Evolutionary conservation across 2,888 invertebrate genomes (phyloP).

Genomic region (Mythimna lalbum): DNA sequence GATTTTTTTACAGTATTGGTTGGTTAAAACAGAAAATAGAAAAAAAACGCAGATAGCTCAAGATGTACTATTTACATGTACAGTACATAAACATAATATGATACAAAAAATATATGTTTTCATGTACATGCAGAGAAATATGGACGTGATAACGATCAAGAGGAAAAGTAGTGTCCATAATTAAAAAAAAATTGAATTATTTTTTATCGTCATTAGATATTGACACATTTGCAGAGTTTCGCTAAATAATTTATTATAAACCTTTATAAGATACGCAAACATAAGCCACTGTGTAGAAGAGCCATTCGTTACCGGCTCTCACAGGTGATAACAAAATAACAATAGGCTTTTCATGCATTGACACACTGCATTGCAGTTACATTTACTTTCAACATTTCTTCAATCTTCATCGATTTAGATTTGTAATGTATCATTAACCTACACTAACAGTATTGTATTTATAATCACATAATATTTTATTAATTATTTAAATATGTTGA

Average conservation of each 20-base stretch:
- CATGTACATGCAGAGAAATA: too few species aligned
- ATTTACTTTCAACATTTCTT: conserved; percentile 56
- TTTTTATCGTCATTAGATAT: too few species aligned
- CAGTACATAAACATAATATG: too few species aligned
- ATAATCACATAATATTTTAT: conserved; percentile 46
- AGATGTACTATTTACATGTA: too few species aligned
- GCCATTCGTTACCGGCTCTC: conserved; percentile 33
- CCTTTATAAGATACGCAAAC: conserved; percentile 11
- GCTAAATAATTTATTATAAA: background rate
- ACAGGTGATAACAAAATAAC: conserved; percentile 38
- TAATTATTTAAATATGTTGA: conserved; percentile 34
- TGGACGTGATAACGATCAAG: too few species aligned
- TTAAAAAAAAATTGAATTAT: too few species aligned
- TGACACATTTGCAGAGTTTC: background rate
- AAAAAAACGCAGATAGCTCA: too few species aligned
- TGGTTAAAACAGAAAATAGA: too few species aligned
- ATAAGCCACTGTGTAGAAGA: conserved; percentile 26
- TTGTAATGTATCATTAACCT: conserved; percentile 52
- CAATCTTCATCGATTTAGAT: conserved; percentile 47
- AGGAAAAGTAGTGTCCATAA: too few species aligned
- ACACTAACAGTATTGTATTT: conserved; percentile 54
- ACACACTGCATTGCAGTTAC: conserved; percentile 77
- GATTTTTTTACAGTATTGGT: too few species aligned
- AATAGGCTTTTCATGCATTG: conserved; percentile 65
- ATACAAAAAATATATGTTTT: too few species aligned